Base-by-base conservation (phyloP, 2,113 vertebrate species). In the Otus sunia region DNA sequence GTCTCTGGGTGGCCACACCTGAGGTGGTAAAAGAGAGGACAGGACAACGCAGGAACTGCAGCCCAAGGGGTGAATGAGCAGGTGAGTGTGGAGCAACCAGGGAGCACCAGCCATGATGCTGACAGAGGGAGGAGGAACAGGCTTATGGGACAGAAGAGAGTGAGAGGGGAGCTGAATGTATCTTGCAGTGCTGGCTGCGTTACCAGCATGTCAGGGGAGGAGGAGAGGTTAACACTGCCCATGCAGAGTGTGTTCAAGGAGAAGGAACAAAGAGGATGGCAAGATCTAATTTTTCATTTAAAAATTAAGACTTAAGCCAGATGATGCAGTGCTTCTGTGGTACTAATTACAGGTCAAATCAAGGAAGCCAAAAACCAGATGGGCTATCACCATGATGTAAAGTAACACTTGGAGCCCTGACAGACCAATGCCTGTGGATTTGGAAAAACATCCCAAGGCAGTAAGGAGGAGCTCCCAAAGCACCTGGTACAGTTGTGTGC, bases 401-500 rank as follows among this genome's bases (percentile, higher is more conserved):
- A 41, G 39, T 16, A 63, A 64, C 43, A 23, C 39, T 27, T 25
- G 39, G 29, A 60, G 30, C 10, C 39, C 10, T 58, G 43, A 47
- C 43, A 73, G 34, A 60, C 0, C 18, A 11, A 4, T 5, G 5
- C 32, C 32, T 6, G n/a, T 32, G 80, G 29, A 9, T 27, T 60
- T 64, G 30, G 64, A 64, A 86, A 64, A 77, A 39, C 13, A 8
- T 30, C 27, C 67, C 23, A 10, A 53, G n/a, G 84, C 84, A 27
- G 30, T 34, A 43, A 39, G 47, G 34, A 58, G 29, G 10, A 22
- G 19, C 3, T 81, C 39, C 50, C 60, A 8, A 23, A 41, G 21
- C 5, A 1, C 20, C 16, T 4, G 0, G 19, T 49, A 12, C 27
- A 36, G 43, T 27, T 4, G 0, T 2, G 34, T 8, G 34, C 36